Conservation (phyloP, 1,140 invertebrate species). For the Orussus abietinus region DNA sequence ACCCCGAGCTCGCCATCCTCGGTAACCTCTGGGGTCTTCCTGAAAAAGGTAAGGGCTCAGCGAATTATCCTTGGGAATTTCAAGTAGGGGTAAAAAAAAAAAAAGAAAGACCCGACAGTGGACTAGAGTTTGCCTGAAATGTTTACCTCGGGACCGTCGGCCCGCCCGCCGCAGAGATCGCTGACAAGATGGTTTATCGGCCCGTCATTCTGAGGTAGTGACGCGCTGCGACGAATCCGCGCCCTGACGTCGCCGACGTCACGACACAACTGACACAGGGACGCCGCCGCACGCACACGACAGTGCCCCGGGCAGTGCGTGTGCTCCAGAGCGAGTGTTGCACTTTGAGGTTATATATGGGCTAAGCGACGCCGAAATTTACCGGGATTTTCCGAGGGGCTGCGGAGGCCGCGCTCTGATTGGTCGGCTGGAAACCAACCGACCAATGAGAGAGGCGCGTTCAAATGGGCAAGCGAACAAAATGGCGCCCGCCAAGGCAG, state of each 20-base stretch:
- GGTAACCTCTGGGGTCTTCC: conserved; percentile 15
- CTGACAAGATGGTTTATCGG: conserved; percentile 24
- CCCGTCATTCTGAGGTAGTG: conserved; percentile 35
- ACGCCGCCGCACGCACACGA: no score
- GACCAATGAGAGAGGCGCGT: no score
- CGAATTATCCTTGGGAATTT: background rate
- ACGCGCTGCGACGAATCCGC: background rate
- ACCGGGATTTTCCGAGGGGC: no score
- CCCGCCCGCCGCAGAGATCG: conserved; percentile 23
- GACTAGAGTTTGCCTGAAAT: conserved; percentile 10
- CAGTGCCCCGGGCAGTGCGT: no score
- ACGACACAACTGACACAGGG: no score
- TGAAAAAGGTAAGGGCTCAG: conserved; percentile 7
- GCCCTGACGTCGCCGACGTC: background rate
- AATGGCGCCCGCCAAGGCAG: no score
- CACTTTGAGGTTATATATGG: no score
- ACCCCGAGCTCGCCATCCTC: conserved; percentile 39
- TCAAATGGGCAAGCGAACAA: no score
- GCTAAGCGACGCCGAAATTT: no score
- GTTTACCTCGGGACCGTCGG: conserved; percentile 30
- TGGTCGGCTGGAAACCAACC: no score
- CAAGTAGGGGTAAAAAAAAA: conserved; percentile 1
- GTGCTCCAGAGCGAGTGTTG: no score
- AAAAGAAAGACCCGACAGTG: conserved; percentile 15
- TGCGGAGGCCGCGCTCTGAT: no score